phyloP scores from a whole-genome alignment of 2,113 vertebrate species.

The Oceanites oceanicus region DNA sequence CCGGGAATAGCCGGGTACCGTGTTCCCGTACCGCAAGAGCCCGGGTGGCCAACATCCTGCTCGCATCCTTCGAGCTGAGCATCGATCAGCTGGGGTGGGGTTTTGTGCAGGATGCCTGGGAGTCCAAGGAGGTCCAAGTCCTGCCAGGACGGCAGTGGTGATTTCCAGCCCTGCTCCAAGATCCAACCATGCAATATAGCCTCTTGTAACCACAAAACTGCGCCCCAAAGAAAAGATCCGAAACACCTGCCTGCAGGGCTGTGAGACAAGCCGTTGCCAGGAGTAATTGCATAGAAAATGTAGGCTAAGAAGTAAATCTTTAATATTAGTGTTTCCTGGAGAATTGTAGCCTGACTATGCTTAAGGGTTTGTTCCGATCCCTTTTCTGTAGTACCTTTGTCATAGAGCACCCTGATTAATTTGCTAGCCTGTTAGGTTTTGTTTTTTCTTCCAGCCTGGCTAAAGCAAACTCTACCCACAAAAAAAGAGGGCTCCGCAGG shows the following conservation, averaged over 20 bases:
- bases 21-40: not conserved
- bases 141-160: too few species aligned
- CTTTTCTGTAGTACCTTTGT: not conserved
- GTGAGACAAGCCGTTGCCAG: not conserved
- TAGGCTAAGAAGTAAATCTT: not conserved
- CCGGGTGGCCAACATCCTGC: rapidly evolving
- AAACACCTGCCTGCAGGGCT: not conserved
- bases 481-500: not conserved
- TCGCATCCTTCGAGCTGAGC: not conserved
- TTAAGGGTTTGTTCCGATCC: not conserved
- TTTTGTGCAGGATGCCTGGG: not conserved
- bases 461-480: not conserved
- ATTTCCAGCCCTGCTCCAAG: not conserved
- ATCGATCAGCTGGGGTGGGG: not conserved
- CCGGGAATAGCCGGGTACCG: not conserved
- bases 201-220: not conserved
- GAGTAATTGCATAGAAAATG: not conserved
- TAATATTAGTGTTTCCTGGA: not conserved
- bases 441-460: not conserved
- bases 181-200: rapidly evolving
- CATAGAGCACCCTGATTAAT: not conserved
- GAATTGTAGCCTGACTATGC: not conserved
- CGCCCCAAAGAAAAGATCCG: not conserved
- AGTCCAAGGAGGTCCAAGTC: not conserved
- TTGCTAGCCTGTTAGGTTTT: not conserved